A percentile compares a stretch with the other conserved stretches of the same genome.
phyloP scores from a whole-genome alignment of 2,797 vertebrate genomes.

The Argya squamiceps region DNA sequence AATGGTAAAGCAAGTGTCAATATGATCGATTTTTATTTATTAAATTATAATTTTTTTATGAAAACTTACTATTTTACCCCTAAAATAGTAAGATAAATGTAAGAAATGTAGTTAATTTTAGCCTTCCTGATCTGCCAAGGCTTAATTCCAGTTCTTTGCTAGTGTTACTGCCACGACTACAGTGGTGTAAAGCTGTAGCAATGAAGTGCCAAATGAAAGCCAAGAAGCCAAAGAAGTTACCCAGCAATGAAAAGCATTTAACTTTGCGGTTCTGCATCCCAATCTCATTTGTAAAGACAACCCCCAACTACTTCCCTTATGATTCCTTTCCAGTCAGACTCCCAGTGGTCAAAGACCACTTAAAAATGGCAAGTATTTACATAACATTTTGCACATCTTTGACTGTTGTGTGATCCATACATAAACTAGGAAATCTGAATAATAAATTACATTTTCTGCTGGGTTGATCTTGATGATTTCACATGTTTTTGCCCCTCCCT shows the following conservation, averaged over 20 bases:
- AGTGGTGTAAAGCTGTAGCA: background rate
- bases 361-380: background rate
- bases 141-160: background rate
- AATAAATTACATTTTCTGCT: background rate
- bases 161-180: background rate
- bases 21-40: constrained; percentile 31
- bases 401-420: background rate
- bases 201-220: background rate
- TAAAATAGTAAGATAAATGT: constrained; percentile 10
- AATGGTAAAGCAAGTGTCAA: constrained; percentile 20
- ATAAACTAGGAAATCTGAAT: background rate
- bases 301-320: background rate
- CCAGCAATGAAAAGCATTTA: background rate
- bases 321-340: background rate
- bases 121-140: background rate
- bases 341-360: background rate
- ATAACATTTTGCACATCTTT: background rate
- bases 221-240: background rate
- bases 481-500: background rate
- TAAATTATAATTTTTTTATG: background rate
- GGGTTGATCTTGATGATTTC: background rate
- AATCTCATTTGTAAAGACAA: background rate
- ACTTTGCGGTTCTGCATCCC: background rate
- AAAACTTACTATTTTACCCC: constrained; percentile 7
- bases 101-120: constrained; percentile 12